Percentiles rank a stretch among this genome's conserved stretches.
These are phyloP conservation scores for Xestia rhomboidea DNA, from an alignment of 2,888 invertebrate genomes.

Conservation along the genomic window DNA sequence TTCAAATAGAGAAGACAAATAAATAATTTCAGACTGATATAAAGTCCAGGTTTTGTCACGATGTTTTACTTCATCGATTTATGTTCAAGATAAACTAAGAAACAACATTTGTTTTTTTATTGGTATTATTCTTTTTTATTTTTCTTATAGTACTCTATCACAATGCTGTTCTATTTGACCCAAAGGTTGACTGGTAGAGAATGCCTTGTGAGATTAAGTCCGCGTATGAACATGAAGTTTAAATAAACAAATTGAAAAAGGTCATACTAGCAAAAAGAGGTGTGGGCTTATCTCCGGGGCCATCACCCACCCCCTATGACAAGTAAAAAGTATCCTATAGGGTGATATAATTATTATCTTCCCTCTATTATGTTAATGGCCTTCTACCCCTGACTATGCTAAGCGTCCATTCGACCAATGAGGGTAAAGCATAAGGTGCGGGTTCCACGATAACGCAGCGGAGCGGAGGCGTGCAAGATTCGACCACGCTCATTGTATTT, in stretches of 20 bases:
- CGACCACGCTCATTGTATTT: not conserved
- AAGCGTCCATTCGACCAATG: not conserved
- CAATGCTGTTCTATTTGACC: too few species aligned
- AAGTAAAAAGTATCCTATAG: not conserved
- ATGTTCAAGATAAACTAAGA: not conserved
- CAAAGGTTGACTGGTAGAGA: too few species aligned
- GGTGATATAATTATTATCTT: not conserved
- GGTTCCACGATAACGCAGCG: not conserved
- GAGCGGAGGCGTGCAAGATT: not conserved
- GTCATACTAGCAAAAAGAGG: too few species aligned
- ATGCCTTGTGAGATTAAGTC: too few species aligned
- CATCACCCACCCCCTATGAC: not conserved
- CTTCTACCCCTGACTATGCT: not conserved
- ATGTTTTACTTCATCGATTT: too few species aligned
- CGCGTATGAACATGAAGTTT: too few species aligned
- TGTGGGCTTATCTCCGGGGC: not conserved
- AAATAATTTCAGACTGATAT: not conserved
- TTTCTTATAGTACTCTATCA: too few species aligned
- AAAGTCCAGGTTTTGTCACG: too few species aligned
- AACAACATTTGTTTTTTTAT: too few species aligned
- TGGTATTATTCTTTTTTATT: too few species aligned
- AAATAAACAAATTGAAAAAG: too few species aligned
- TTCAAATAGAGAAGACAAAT: not conserved
- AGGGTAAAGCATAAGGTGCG: not conserved
- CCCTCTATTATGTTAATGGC: not conserved